Conservation (phyloP, 2,113 vertebrate species). For the Manacus vitellinus region DNA sequence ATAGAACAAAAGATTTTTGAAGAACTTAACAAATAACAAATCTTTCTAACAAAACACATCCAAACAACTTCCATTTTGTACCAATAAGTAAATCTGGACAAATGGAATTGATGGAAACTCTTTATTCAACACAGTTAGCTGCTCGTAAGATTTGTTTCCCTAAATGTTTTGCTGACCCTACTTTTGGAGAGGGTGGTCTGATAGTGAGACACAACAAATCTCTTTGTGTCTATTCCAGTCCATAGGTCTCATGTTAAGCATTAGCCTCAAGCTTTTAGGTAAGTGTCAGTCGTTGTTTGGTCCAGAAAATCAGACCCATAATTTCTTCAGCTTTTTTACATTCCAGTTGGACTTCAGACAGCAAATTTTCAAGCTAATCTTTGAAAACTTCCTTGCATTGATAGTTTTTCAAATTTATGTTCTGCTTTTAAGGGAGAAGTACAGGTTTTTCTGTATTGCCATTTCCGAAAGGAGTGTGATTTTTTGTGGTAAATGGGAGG, state of each 20-base stretch:
- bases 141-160: neutral
- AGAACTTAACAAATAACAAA: neutral
- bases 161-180: neutral
- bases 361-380: neutral
- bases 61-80: neutral
- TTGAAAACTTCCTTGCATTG: neutral
- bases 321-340: neutral
- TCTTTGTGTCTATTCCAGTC: neutral
- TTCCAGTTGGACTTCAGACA: neutral
- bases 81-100: neutral
- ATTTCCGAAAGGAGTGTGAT: neutral
- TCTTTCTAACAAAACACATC: neutral
- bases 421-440: neutral
- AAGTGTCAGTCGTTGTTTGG: neutral
- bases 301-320: neutral
- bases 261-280: neutral
- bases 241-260: neutral
- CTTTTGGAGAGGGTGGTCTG: neutral
- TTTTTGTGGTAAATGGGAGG: neutral
- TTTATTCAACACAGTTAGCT: neutral
- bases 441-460: neutral
- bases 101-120: neutral
- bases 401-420: neutral
- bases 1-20: neutral
- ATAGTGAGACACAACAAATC: neutral